Conservation (phyloP, 1,140 invertebrate genomes). For the Leptopilina boulardi region DNA sequence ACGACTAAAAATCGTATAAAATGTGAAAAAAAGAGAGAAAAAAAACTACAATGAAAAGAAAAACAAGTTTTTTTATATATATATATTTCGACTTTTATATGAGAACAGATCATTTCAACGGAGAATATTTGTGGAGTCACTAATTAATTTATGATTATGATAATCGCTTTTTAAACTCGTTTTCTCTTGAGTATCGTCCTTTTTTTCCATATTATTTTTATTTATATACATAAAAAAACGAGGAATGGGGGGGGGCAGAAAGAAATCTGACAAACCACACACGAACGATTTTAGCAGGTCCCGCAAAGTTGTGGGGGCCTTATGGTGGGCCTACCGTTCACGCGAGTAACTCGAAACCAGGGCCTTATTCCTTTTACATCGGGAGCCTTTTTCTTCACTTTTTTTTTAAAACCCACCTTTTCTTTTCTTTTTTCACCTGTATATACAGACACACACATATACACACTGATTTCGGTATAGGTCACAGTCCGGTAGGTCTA, state of each 20-base stretch:
- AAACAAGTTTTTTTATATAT: no score
- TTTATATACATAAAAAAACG: no score
- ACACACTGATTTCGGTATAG: not conserved
- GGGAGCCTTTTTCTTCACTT: not conserved
- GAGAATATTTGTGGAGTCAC: conserved; percentile 15
- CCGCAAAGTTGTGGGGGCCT: not conserved
- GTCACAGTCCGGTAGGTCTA: conserved; percentile 64
- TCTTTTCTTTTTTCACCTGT: conserved; percentile 29
- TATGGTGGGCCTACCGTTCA: conserved; percentile 22
- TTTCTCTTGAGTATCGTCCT: not conserved
- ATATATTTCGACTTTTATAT: not conserved
- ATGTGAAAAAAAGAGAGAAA: no score
- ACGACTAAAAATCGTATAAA: no score
- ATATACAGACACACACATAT: no score
- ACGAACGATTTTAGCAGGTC: conserved; percentile 32
- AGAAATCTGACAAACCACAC: conserved; percentile 34
- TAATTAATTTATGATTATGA: conserved; percentile 33
- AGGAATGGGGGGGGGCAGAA: no score
- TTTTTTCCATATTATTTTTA: not conserved
- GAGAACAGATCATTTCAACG: conserved; percentile 12
- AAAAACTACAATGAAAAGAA: no score
- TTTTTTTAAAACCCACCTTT: not conserved
- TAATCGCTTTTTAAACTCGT: conserved; percentile 36
- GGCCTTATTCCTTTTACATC: not conserved
- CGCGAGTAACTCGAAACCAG: conserved; percentile 31